Evolutionary conservation across 1,140 invertebrate species (phyloP), one percentile per base, ranked within the genome.

Genomic region (Manduca sexta): DNA sequence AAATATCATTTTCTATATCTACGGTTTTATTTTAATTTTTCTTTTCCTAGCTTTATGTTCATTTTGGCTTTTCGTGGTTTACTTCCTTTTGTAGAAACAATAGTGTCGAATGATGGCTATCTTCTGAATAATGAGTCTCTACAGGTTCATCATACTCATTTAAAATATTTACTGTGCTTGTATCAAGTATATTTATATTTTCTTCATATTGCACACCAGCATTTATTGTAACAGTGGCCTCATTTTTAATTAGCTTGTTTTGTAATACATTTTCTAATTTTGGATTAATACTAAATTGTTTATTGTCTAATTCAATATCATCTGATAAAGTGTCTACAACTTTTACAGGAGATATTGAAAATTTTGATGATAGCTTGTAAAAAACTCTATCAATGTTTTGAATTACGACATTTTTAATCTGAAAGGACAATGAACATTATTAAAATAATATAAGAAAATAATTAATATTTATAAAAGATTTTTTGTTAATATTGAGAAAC

Each of bases 371-470:
- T 16, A 53, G 39, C 42, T 48, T 47, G n/a, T 48, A 43, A 5
- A 31, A 11, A 33, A 44, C 48, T 2, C 45, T 42, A 18, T 53
- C 45, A 14, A 53, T 30, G 2, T 53, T 53, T 44, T 30, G 13
- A 31, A 53, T 43, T 2, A 6, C 3, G 12, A 38, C 3, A n/a
- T 38, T 53, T 44, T 33, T 48, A 16, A 48, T 8, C 51, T 53
- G 51, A 4, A 53, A 48, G n/a, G 21, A 26, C 4, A 26, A 26
- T 26, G 21, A 26, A 26, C 4, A 26, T 26, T 5, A 13, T 14
- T 10, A 37, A n/a, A n/a, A n/a, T n/a, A n/a, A n/a, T n/a, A n/a
- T n/a, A n/a, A n/a, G n/a, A n/a, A n/a, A n/a, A n/a, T n/a, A n/a
- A n/a, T n/a, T n/a, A n/a, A n/a, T n/a, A n/a, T n/a, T n/a, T n/a